phyloP scores from a whole-genome alignment of 2,113 vertebrate species.

The Nannospalax galili region DNA sequence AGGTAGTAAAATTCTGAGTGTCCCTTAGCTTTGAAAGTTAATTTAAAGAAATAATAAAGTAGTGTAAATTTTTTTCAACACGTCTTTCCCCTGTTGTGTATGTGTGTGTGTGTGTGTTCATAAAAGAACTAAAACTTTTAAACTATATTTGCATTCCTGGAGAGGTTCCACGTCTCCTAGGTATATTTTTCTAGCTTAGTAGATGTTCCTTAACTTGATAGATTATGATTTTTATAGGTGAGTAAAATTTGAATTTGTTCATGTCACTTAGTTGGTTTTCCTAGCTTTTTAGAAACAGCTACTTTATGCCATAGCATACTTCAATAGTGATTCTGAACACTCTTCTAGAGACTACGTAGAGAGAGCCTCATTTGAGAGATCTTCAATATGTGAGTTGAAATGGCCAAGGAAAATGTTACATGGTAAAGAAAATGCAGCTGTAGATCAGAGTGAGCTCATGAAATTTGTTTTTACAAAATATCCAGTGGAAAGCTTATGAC shows the following conservation, averaged over 20 bases:
- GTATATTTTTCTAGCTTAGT: not conserved
- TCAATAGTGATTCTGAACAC: not conserved
- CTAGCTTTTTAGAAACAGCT: not conserved
- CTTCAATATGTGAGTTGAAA: not conserved
- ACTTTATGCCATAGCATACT: not conserved
- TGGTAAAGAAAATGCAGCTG: not conserved
- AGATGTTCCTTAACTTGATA: slow-evolving; percentile 64
- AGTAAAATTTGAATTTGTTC: slow-evolving; percentile 63
- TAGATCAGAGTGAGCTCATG: not conserved
- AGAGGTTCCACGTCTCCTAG: slow-evolving; percentile 9
- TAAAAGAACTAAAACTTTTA: not conserved
- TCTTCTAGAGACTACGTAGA: not conserved
- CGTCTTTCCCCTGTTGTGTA: not conserved
- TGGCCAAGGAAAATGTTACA: not conserved
- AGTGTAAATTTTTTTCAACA: not conserved
- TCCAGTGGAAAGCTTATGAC: too few relatives aligned
- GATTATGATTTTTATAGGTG: slow-evolving; percentile 45
- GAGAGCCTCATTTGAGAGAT: not conserved
- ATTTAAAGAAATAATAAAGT: slow-evolving; percentile 38
- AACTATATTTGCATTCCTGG: not conserved
- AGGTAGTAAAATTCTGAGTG: not conserved
- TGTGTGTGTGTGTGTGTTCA: too few relatives aligned
- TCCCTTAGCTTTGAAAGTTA: slow-evolving; percentile 34
- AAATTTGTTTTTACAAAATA: too few relatives aligned
- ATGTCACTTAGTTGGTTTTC: slow-evolving; percentile 9